Base-by-base conservation (phyloP, 2,888 invertebrate species). In the Sycophila texana region DNA sequence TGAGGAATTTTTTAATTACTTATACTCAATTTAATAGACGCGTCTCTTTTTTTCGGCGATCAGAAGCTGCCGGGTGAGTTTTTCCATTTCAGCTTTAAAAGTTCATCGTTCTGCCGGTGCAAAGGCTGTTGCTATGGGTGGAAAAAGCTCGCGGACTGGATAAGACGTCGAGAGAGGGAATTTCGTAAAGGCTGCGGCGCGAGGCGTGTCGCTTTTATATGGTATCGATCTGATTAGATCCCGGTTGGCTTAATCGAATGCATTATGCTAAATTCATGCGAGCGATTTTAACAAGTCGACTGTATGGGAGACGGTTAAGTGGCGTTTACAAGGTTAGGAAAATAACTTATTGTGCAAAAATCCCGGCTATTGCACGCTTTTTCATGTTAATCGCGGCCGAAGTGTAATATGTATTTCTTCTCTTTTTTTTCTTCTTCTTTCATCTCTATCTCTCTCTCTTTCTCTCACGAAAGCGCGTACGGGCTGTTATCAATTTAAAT, bases 201-300 rank as follows among this genome's bases (percentile, higher is more conserved):
- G 61, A 61, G 75, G 72, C 75, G 72, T 75, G 67, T 75, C 72
- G 39, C 30, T 72, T 67, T 26, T 49, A 71, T 65, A 74, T 71
- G 60, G 65, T 47, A 74, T 74, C 47, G 74, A 78, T 78, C 78
- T 70, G 79, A 79, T 79, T 74, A 71, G 70, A 79, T 65, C 65
- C 53, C 73, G 22, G 39, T 39, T 14, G 67, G 49, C 16, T 79
- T 68, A 74, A 75, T 79, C 60, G 72, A 79, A 72, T 66, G 61
- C 53, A 74, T 73, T 78, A 78, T 68, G 49, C 68, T 68, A 26
- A 68, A 67, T 67, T 73, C 67, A 72, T 65, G 68, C 60, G 20
- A 20, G n/a, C 51, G 75, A 67, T 75, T 79, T 72, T 79, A 79
- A 79, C 75, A 79, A 79, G 39, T 39, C 67, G 53, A 71, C 13